Evolutionary conservation across 2,888 invertebrate genomes (phyloP), one percentile per base, ranked within the genome.

Genomic region (Microchrysa polita): DNA sequence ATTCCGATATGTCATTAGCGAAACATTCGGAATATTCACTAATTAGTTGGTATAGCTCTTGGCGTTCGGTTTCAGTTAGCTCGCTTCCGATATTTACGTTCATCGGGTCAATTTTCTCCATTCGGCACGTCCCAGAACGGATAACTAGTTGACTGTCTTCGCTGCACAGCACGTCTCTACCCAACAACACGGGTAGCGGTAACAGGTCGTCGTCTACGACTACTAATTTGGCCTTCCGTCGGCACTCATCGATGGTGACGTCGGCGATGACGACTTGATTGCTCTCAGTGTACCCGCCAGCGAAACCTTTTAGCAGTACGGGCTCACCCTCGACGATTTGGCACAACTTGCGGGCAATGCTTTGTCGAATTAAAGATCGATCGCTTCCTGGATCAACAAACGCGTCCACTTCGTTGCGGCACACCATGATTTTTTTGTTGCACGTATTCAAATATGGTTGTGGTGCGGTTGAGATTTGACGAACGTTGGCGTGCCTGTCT

Each of bases 21-120:
- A n/a, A n/a, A n/a, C n/a, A n/a, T n/a, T n/a, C n/a, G n/a, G n/a
- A n/a, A n/a, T n/a, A n/a, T n/a, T n/a, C n/a, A n/a, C n/a, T n/a
- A n/a, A n/a, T n/a, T n/a, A n/a, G n/a, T n/a, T n/a, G n/a, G n/a
- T n/a, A n/a, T n/a, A n/a, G n/a, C n/a, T n/a, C n/a, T n/a, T n/a
- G n/a, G n/a, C n/a, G n/a, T 44, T 44, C 44, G 44, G 44, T 44
- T 44, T 44, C 44, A 44, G 12, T 12, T 44, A 7, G 44, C 44
- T 44, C 44, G 44, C 44, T 44, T 44, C 44, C 44, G 44, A 44
- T 44, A 44, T 44, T 44, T 44, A 44, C 44, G 44, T 44, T 44
- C 44, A 44, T 7, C 44, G 44, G 44, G 12, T 44, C 44, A 44
- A 44, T 44, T 44, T 44, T 44, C 12, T 44, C 9, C 44, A 44